These are phyloP conservation scores for Rhinichthys osculus DNA, from an alignment of 2,797 vertebrate species.

Conservation along the genomic window DNA sequence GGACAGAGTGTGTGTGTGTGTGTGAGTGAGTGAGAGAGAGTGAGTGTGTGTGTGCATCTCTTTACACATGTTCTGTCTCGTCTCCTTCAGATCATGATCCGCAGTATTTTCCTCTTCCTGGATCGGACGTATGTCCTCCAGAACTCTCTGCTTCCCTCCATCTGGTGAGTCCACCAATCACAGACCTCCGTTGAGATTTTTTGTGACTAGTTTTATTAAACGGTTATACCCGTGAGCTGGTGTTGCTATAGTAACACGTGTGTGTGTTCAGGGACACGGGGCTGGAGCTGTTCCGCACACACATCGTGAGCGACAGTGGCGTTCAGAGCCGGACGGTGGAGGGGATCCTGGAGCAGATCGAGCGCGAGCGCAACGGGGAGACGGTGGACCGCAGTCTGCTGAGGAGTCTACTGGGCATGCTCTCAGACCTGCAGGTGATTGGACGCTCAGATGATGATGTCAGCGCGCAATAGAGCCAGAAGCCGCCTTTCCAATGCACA, in stretches of 20 bases:
- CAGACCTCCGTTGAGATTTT: not conserved
- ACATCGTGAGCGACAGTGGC: slow-evolving; percentile 95
- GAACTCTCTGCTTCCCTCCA: slow-evolving; percentile 98
- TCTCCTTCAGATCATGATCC: slow-evolving; percentile 85
- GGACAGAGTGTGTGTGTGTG: not conserved
- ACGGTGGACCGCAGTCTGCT: slow-evolving; percentile 95
- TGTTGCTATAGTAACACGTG: slow-evolving; percentile 59
- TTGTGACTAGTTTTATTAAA: not conserved
- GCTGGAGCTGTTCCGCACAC: slow-evolving; percentile 96
- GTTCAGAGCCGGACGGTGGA: slow-evolving; percentile 98
- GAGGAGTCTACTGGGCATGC: slow-evolving; percentile 97
- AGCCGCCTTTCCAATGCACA: no score
- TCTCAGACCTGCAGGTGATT: slow-evolving; percentile 94
- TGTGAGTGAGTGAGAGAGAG: no score
- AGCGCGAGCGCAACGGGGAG: slow-evolving; percentile 94
- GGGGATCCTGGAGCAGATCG: slow-evolving; percentile 93
- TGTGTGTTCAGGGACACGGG: slow-evolving; percentile 89
- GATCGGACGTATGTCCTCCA: slow-evolving; percentile 98
- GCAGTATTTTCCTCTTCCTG: slow-evolving; percentile 99
- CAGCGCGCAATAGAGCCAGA: not conserved
- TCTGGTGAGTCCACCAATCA: slow-evolving; percentile 86
- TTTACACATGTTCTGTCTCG: not conserved
- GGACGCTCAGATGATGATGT: not conserved
- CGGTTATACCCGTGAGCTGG: not conserved
- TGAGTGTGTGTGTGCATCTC: not conserved